Conservation (phyloP, 2,113 vertebrate species). For the Periophthalmus modestus region DNA sequence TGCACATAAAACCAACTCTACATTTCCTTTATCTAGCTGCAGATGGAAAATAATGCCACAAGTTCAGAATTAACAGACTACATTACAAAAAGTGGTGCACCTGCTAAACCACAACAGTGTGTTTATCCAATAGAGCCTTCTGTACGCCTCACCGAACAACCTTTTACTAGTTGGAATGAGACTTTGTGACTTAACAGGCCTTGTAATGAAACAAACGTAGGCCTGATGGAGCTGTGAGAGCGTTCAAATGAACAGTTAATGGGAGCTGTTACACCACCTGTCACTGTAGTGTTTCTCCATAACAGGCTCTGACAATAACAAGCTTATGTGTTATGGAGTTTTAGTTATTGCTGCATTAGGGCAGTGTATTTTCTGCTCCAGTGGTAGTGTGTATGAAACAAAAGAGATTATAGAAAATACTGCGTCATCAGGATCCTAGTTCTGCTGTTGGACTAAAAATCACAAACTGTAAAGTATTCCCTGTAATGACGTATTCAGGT, state of each 20-base stretch:
- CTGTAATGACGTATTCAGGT: too few relatives aligned
- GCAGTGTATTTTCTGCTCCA: not conserved
- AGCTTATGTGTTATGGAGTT: not conserved
- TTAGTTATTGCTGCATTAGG: not conserved
- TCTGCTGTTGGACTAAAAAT: too few relatives aligned
- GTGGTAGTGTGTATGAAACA: not conserved
- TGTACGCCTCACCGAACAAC: not conserved
- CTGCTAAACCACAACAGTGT: conserved; percentile 7
- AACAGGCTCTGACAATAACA: not conserved
- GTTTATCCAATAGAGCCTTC: not conserved
- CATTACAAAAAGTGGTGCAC: not conserved
- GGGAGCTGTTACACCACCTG: conserved; percentile 4
- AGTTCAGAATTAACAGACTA: too few relatives aligned
- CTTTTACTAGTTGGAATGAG: not conserved
- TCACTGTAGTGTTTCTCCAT: not conserved
- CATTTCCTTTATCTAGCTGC: not conserved
- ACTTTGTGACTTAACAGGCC: not conserved
- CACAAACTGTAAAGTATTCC: too few relatives aligned
- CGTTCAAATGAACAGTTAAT: conserved; percentile 3
- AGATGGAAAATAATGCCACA: not conserved
- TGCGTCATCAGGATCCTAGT: too few relatives aligned
- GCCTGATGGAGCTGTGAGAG: conserved; percentile 4
- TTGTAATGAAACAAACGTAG: conserved; percentile 4
- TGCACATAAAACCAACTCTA: not conserved
- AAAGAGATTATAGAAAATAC: not conserved